These are phyloP conservation scores for Sphaeridia pumilis DNA, from an alignment of 2,888 invertebrate genomes.

Conservation along the genomic window DNA sequence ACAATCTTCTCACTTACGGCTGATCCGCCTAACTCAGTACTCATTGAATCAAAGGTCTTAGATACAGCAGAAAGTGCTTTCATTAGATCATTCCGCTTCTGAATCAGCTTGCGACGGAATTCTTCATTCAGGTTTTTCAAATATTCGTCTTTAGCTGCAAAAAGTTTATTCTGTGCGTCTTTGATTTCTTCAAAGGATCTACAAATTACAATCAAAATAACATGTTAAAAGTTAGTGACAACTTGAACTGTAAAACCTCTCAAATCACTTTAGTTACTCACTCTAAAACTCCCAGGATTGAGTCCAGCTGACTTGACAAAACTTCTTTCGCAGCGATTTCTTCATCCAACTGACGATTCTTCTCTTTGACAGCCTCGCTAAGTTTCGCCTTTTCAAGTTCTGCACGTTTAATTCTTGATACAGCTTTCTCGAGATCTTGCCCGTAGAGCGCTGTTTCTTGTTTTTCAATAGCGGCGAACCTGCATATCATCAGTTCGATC, in stretches of 20 bases:
- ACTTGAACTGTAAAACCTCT: too few relatives aligned
- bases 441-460: constrained; percentile 7
- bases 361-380: neutral
- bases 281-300: too few relatives aligned
- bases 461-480: constrained; percentile 3
- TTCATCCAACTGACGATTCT: too few relatives aligned
- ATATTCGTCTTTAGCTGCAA: neutral
- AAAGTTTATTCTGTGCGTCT: neutral
- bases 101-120: neutral
- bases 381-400: constrained; percentile 2
- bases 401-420: neutral
- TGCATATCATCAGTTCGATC: too few relatives aligned
- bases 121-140: neutral
- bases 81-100: neutral
- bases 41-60: neutral
- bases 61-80: neutral
- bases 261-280: too few relatives aligned
- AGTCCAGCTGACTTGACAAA: too few relatives aligned
- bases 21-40: neutral
- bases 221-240: too few relatives aligned
- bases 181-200: neutral
- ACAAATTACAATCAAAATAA: too few relatives aligned
- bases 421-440: constrained; percentile 2
- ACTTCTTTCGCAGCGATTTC: too few relatives aligned
- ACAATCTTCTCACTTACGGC: too few relatives aligned